Base-by-base conservation (phyloP, 2,797 vertebrate species). In the Morelia viridis region DNA sequence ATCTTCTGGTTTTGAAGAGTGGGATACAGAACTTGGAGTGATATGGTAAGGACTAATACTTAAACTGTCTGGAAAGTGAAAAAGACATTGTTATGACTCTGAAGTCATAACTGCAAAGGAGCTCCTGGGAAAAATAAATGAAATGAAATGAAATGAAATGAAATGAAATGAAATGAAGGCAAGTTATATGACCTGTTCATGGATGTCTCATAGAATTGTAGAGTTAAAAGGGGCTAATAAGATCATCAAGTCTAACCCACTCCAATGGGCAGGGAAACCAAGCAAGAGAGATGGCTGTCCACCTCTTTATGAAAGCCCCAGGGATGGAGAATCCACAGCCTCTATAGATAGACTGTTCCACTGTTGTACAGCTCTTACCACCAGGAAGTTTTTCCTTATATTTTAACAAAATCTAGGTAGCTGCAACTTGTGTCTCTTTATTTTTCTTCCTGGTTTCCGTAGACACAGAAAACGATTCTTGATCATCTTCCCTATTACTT, bases 1-100 rank as follows among this genome's bases (percentile, higher is more conserved):
- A 5, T 99, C 97, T 89, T 98, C 98, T 1, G 97, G 98, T 6
- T 93, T 93, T 57, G 31, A 41, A 64, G 31, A 31, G 53, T 11
- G 46, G 10, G 22, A 19, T 13, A 3, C 58, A 60, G 95, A 64
- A 91, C 56, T 87, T 90, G 31, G 64, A 93, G 58, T 88, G 94
- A 87, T 93, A 92, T 4, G 80, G 89, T 9, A 92, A 90, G 76
- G 76, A 61, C 35, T 9, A 87, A 89, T 13, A 92, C 68, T 11
- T 10, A 50, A 11, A 62, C 22, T 62, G 50, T 0, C 91, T 92
- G 85, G 71, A 53, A 4, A 88, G 41, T 3, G 2, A 50, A 24
- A 84, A 31, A n/a, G 56, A 57, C 50, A 71, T 65, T 65, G 24
- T 7, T 10, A 61, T 3, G 71, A 46, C 41, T 80, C 22, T 19